Conservation (phyloP, 2,797 vertebrate species). For the Hafferia zeledoni region DNA sequence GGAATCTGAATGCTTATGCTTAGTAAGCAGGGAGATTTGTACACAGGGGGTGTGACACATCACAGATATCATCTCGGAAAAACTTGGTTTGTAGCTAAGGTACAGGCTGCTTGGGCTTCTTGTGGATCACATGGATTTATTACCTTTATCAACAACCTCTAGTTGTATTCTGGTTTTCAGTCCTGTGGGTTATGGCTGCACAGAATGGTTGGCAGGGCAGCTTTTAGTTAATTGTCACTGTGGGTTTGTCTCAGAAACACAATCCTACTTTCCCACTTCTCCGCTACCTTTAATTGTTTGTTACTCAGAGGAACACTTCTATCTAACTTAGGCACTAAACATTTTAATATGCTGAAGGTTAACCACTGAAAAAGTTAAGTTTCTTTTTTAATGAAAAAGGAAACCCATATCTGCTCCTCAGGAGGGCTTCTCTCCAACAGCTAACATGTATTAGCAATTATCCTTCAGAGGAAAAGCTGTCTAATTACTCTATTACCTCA, state of each 20-base stretch:
- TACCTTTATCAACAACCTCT: neutral
- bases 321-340: slow-evolving; percentile 8
- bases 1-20: neutral
- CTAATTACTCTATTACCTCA: slow-evolving; percentile 71
- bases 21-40: neutral
- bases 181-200: neutral
- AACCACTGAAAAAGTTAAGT: slow-evolving; percentile 53
- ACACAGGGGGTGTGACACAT: rapidly evolving
- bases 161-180: neutral
- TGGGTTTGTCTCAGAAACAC: neutral
- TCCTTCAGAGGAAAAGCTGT: slow-evolving; percentile 54
- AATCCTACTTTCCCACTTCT: neutral
- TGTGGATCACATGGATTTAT: neutral
- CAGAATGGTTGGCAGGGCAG: neutral
- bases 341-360: slow-evolving; percentile 57
- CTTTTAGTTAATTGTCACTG: neutral
- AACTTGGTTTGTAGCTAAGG: neutral
- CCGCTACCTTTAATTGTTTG: slow-evolving; percentile 19
- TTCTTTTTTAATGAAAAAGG: slow-evolving; percentile 65
- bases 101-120: neutral
- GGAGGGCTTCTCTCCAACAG: slow-evolving; percentile 60
- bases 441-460: slow-evolving; percentile 66
- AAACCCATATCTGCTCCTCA: slow-evolving; percentile 38
- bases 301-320: slow-evolving; percentile 39
- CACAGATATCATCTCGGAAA: neutral